Percentiles rank a stretch among this genome's conserved stretches.
Conservation (phyloP, 2,888 invertebrate genomes). For the Nephrotoma guestfalica region DNA sequence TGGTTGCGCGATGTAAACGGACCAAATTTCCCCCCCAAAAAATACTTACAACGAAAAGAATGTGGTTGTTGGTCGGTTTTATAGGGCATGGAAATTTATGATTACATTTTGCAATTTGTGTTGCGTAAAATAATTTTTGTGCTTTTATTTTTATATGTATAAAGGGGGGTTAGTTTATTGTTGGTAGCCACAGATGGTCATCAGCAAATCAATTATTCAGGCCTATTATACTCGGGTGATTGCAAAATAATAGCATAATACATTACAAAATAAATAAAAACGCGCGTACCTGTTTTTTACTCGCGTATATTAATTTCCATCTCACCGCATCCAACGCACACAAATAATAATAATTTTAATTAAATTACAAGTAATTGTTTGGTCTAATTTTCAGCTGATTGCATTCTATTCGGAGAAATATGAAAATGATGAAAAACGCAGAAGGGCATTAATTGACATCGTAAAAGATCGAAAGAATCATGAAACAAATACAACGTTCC, state of each 20-base stretch:
- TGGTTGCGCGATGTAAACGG: background rate
- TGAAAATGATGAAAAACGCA: constrained; percentile 26
- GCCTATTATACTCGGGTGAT: background rate
- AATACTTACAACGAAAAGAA: background rate
- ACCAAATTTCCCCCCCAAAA: background rate
- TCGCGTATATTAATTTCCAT: background rate
- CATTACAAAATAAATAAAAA: background rate
- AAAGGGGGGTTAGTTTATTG: background rate
- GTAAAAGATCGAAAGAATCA: constrained; percentile 19
- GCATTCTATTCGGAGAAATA: constrained; percentile 25
- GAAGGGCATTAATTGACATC: constrained; percentile 23
- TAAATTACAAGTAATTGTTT: background rate
- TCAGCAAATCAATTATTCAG: background rate
- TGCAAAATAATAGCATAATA: background rate
- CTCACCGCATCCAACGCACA: background rate
- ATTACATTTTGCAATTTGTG: background rate
- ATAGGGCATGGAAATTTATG: background rate
- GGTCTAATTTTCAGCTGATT: constrained; percentile 16
- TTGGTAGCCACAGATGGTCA: background rate
- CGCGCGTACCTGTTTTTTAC: too few relatives aligned
- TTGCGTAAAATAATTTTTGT: background rate
- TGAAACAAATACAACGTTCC: constrained; percentile 29
- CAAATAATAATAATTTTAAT: background rate
- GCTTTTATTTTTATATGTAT: background rate
- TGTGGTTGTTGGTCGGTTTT: background rate